Evolutionary conservation across 2,888 invertebrate species (phyloP).

Genomic region (Panzeria rudis): DNA sequence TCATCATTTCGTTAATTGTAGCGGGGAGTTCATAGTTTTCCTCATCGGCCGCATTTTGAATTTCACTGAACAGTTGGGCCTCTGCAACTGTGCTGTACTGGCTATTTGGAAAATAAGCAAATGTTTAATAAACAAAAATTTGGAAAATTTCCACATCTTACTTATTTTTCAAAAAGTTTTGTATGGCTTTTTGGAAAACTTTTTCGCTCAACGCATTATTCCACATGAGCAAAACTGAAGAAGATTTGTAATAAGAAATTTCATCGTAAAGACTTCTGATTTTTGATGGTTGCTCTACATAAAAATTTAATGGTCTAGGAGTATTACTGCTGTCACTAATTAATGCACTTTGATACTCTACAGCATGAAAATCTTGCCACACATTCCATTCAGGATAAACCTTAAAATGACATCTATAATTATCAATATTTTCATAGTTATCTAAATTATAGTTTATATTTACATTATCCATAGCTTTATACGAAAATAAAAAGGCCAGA

Average conservation of each 20-base stretch:
- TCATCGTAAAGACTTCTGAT: conserved; percentile 92
- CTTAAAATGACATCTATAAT: too few relatives aligned
- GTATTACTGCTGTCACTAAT: conserved; percentile 88
- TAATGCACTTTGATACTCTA: conserved; percentile 87
- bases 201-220: too few relatives aligned
- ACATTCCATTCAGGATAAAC: conserved; percentile 81
- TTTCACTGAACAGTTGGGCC: background rate
- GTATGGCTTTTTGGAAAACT: too few relatives aligned
- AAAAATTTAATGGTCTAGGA: conserved; percentile 91
- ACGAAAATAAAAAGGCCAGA: conserved; percentile 90
- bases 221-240: too few relatives aligned
- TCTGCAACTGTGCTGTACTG: background rate
- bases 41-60: background rate
- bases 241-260: conserved; percentile 95
- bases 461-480: conserved; percentile 94
- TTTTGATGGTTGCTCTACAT: conserved; percentile 91
- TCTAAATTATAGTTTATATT: too few relatives aligned
- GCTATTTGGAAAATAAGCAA: background rate
- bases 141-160: too few relatives aligned
- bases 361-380: background rate
- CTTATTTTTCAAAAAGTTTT: conserved; percentile 79
- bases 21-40: background rate
- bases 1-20: background rate
- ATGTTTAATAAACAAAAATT: too few relatives aligned
- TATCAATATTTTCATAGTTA: too few relatives aligned